A percentile compares a stretch with the other conserved stretches of the same genome.
phyloP scores from a whole-genome alignment of 2,888 invertebrate species.

The Nomada lathburiana region DNA sequence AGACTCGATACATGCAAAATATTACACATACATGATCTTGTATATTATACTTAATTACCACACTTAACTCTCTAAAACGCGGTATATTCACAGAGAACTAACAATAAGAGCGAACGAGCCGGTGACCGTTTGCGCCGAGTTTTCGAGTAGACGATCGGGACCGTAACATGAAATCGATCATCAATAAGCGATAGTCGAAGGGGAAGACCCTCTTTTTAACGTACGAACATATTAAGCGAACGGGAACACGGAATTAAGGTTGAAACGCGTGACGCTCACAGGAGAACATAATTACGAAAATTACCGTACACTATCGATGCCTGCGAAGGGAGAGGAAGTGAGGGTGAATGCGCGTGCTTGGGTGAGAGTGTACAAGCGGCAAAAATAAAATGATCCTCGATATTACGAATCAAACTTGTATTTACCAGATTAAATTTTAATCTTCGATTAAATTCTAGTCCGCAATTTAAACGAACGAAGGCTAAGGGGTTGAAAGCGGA shows the following conservation, averaged over 20 bases:
- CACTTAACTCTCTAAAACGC: slow-evolving; percentile 81
- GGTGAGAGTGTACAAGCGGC: slow-evolving; percentile 58
- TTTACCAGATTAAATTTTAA: slow-evolving; percentile 83
- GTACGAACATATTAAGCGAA: background rate
- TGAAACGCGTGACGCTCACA: slow-evolving; percentile 46
- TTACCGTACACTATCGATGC: slow-evolving; percentile 68
- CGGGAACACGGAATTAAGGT: slow-evolving; percentile 52
- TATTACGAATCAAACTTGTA: slow-evolving; percentile 83
- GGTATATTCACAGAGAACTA: slow-evolving; percentile 70
- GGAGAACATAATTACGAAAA: slow-evolving; percentile 57
- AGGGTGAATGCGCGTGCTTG: slow-evolving; percentile 44
- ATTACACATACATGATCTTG: slow-evolving; percentile 73
- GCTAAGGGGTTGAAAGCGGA: slow-evolving; percentile 28
- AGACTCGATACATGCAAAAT: slow-evolving; percentile 71
- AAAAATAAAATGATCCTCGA: slow-evolving; percentile 76
- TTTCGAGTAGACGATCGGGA: slow-evolving; percentile 35
- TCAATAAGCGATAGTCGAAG: slow-evolving; percentile 2
- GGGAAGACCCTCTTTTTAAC: slow-evolving; percentile 4
- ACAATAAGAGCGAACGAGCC: slow-evolving; percentile 34
- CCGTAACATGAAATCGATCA: background rate
- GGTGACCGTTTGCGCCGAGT: slow-evolving; percentile 48
- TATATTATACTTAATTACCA: slow-evolving; percentile 82
- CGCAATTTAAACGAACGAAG: slow-evolving; percentile 72
- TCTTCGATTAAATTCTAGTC: slow-evolving; percentile 83
- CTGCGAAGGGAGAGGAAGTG: slow-evolving; percentile 50